Conservation (phyloP, 2,888 invertebrate genomes). For the Apeira syringaria region DNA sequence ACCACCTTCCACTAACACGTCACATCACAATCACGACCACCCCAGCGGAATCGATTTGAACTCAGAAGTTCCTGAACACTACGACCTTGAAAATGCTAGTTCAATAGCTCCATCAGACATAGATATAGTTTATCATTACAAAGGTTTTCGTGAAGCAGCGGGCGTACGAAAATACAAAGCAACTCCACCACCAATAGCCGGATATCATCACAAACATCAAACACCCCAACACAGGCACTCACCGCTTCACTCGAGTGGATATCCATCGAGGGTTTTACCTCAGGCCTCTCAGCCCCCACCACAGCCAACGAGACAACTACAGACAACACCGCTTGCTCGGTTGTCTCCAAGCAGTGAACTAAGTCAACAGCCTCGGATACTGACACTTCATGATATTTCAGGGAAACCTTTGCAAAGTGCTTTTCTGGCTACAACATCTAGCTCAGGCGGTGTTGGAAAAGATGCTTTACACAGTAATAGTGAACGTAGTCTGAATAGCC, state of each 20-base stretch:
- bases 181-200: slow-evolving; percentile 91
- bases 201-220: slow-evolving; percentile 91
- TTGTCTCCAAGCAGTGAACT: slow-evolving; percentile 96
- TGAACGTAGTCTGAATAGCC: slow-evolving; percentile 95
- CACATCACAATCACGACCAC: slow-evolving; percentile 89
- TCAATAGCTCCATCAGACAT: slow-evolving; percentile 99
- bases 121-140: slow-evolving; percentile 98
- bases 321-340: slow-evolving; percentile 95
- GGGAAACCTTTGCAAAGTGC: slow-evolving; percentile 96
- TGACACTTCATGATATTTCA: slow-evolving; percentile 96
- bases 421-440: slow-evolving; percentile 93
- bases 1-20: slow-evolving; percentile 88
- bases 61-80: slow-evolving; percentile 94
- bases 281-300: slow-evolving; percentile 88
- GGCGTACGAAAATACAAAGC: slow-evolving; percentile 95
- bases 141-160: slow-evolving; percentile 94
- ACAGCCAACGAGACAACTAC: slow-evolving; percentile 87
- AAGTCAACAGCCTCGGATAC: slow-evolving; percentile 95
- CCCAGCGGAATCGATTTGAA: slow-evolving; percentile 89
- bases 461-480: slow-evolving; percentile 95
- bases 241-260: slow-evolving; percentile 89
- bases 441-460: slow-evolving; percentile 94
- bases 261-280: slow-evolving; percentile 88
- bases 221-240: slow-evolving; percentile 90
- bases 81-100: slow-evolving; percentile 98